Percentiles rank a stretch among this genome's conserved stretches.
Conservation (phyloP, 2,888 invertebrate species). For the Strigamia crassipes region DNA sequence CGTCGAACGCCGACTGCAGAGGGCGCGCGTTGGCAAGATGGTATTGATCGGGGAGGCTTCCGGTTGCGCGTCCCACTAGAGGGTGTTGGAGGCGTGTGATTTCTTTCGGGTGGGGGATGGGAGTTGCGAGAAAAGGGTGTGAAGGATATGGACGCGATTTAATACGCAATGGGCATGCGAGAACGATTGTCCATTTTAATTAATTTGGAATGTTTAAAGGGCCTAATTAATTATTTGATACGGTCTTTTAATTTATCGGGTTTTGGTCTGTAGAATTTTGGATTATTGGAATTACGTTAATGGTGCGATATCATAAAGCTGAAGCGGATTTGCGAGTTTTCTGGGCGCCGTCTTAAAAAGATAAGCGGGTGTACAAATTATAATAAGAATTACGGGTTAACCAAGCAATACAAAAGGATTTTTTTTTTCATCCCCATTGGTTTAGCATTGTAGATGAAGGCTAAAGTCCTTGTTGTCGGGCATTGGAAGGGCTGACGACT, state of each 20-base stretch:
- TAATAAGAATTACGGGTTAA: too few species aligned
- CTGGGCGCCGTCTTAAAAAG: too few species aligned
- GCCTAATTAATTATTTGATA: background rate
- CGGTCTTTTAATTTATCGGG: background rate
- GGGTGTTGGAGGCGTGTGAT: conserved; percentile 22
- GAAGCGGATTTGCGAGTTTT: too few species aligned
- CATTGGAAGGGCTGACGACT: background rate
- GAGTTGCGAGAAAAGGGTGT: background rate
- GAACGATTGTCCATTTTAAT: background rate
- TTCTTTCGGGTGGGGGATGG: background rate
- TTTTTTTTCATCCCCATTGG: background rate
- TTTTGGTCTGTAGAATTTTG: background rate
- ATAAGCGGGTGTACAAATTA: too few species aligned
- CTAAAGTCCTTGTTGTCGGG: too few species aligned
- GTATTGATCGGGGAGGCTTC: conserved; percentile 27
- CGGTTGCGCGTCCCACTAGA: conserved; percentile 37
- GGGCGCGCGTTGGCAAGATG: conserved; percentile 9
- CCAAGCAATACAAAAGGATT: background rate
- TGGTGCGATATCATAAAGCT: background rate
- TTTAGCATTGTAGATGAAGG: background rate
- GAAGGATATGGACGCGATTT: background rate
- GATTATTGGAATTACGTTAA: background rate
- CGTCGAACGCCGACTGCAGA: conserved; percentile 40
- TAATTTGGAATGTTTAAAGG: background rate
- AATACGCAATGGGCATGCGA: background rate